These are phyloP conservation scores for Glyphotaelius pellucidus DNA, from an alignment of 2,888 invertebrate species.

Conservation along the genomic window DNA sequence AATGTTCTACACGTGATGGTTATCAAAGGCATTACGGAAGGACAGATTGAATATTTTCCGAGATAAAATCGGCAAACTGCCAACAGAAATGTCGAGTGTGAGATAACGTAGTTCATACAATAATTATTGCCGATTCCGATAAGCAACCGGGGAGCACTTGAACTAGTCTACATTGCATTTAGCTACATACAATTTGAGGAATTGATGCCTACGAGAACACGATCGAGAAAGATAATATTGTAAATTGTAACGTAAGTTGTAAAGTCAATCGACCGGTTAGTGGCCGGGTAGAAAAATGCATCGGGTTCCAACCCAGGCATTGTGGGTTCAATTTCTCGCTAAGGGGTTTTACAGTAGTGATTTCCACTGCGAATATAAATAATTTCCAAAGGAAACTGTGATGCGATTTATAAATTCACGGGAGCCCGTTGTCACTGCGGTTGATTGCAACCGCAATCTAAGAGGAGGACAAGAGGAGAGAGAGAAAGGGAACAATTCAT, in stretches of 20 bases:
- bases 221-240: background rate
- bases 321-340: too few species aligned
- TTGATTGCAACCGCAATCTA: too few species aligned
- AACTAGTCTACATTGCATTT: background rate
- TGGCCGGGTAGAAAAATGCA: too few species aligned
- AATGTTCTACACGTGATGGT: background rate
- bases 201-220: background rate
- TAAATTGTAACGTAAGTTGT: background rate
- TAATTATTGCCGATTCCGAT: background rate
- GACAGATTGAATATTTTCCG: background rate
- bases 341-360: too few species aligned
- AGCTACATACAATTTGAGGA: too few species aligned
- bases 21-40: background rate
- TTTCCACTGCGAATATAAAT: too few species aligned
- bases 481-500: too few species aligned
- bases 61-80: background rate
- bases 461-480: too few species aligned
- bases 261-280: background rate
- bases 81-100: background rate
- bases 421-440: too few species aligned
- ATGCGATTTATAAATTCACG: too few species aligned
- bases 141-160: background rate
- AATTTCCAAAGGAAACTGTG: too few species aligned
- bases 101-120: background rate
- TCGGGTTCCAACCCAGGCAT: too few species aligned